Evolutionary conservation across 2,797 vertebrate species (phyloP), one percentile per base, ranked within the genome.

Genomic region (Ctenochaetus hawaiiensis): DNA sequence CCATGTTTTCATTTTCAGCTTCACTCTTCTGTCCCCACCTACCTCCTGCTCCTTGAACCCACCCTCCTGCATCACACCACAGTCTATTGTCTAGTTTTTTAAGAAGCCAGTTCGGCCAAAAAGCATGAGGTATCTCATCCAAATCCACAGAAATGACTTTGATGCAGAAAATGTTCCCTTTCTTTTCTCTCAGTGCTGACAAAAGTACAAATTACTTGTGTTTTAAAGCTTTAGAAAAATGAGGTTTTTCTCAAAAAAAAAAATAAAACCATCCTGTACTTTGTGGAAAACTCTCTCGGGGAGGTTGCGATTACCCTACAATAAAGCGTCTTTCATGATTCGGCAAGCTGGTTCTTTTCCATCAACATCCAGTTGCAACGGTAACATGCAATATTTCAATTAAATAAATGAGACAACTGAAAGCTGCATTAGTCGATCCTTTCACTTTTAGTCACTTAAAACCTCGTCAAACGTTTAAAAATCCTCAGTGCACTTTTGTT

Each of bases 291-390:
- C 14, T 58, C 11, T 76, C 51, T 30, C 51, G 23, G 34, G 60
- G 66, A 37, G 71, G 47, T 84, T 41, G 56, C 52, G 66, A 84
- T 84, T 75, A 67, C 78, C 77, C 80, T 72, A 54, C 41, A 79
- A 71, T 58, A 74, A 69, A 71, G 56, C 75, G 87, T 83, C 67
- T 90, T 85, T 83, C 80, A 82, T 85, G 82, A 89, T 84, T 88
- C 86, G 84, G 73, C 58, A 44, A 20, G 22, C 43, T 58, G 54
- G 58, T 74, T 72, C 61, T 87, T 85, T 73, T 73, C 80, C 81
- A 87, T 79, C 59, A 75, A 62, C 71, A 66, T 51, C 10, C 26
- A 70, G 17, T 39, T 72, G 54, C 43, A n/a, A 53, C 0, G 9
- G 43, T 62, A 69, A 63, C 59, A 23, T 76, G 53, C 63, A 76